Evolutionary conservation across 2,888 invertebrate genomes (phyloP), one percentile per base, ranked within the genome.

Genomic region (Caenorhabditis angaria): DNA sequence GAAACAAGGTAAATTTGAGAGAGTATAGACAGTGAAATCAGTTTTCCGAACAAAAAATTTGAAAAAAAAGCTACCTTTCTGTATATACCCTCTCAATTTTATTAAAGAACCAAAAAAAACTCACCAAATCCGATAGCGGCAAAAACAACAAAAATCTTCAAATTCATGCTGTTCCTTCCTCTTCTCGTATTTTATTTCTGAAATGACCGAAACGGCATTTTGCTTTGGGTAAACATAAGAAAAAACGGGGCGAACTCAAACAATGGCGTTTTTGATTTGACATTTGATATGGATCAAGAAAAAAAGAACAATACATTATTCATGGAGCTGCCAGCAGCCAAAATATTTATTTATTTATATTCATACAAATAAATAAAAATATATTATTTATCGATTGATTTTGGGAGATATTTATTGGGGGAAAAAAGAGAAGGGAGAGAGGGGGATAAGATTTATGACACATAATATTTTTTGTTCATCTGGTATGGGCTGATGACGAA

Each of bases 261-360:
- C 50, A 50, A 50, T 24, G 50, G 6, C 24, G 6, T 35, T 35
- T 10, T 35, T 10, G 10, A 41, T 41, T 41, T 41, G 41, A 41
- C 41, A 41, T 41, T 41, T 41, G 41, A 41, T 41, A 41, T 41
- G 50, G 50, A 24, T 50, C 6, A 12, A 50, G 22, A 50, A 50
- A 24, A 22, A 24, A 50, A 24, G 22, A 50, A 41, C 41, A 41
- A 41, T 41, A n/a, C n/a, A n/a, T n/a, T n/a, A n/a, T n/a, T n/a
- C n/a, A n/a, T n/a, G n/a, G n/a, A n/a, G n/a, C n/a, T n/a, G n/a
- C n/a, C n/a, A n/a, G n/a, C n/a, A n/a, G n/a, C n/a, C n/a, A n/a
- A n/a, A n/a, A n/a, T n/a, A n/a, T n/a, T n/a, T n/a, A n/a, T n/a
- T n/a, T n/a, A n/a, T n/a, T n/a, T n/a, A n/a, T n/a, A n/a, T n/a